Evolutionary conservation across 1,140 invertebrate genomes (phyloP).

Genomic region (Aphelenchoides avenae): DNA sequence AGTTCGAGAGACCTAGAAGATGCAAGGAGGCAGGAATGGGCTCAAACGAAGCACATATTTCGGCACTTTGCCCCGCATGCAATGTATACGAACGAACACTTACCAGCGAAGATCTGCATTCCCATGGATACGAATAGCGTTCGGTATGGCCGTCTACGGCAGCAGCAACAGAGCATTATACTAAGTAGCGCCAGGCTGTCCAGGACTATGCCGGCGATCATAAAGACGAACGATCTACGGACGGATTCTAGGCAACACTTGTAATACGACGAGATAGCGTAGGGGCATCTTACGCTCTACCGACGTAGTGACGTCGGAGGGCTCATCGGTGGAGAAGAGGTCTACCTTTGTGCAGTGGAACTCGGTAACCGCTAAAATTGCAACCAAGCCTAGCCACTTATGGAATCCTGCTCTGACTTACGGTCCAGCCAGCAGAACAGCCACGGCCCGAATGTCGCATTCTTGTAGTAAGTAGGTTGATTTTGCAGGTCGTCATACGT

Average conservation of each 20-base stretch:
- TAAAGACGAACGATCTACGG: constrained; percentile 46
- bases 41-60: too few species aligned
- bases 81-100: too few species aligned
- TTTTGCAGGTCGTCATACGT: constrained; percentile 24
- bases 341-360: constrained; percentile 50
- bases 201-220: too few species aligned
- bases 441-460: constrained; percentile 57
- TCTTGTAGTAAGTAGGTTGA: constrained; percentile 32
- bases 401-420: too few species aligned
- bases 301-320: constrained; percentile 53
- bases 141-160: too few species aligned
- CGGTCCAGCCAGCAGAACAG: constrained; percentile 57
- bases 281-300: constrained; percentile 49
- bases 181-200: too few species aligned
- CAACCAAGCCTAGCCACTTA: constrained; percentile 2
- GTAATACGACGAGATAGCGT: too few species aligned
- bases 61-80: too few species aligned
- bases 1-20: constrained; percentile 49
- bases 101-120: too few species aligned
- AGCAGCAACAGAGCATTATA: too few species aligned
- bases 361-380: constrained; percentile 45
- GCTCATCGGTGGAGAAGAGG: constrained; percentile 33
- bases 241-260: constrained; percentile 51
- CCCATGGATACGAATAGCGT: too few species aligned
- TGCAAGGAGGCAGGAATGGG: constrained; percentile 1